A percentile compares a stretch with the other conserved stretches of the same genome.
phyloP scores from a whole-genome alignment of 2,797 vertebrate species.

The Denticeps clupeoides region DNA sequence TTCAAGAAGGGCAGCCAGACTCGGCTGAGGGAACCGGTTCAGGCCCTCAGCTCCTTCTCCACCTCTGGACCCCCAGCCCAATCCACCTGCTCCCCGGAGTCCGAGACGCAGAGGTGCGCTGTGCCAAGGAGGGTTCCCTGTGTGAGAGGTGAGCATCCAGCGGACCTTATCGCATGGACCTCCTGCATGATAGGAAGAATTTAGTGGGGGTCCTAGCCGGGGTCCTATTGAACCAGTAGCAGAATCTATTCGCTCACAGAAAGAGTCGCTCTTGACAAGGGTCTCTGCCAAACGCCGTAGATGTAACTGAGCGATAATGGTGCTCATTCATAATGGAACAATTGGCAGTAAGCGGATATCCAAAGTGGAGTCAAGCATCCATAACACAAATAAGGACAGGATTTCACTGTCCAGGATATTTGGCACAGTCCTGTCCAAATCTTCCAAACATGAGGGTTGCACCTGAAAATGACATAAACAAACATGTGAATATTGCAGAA shows the following conservation, averaged over 20 bases:
- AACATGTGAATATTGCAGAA: constrained; percentile 16
- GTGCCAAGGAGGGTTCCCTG: constrained; percentile 71
- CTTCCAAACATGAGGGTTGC: constrained; percentile 1
- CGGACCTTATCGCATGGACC: not conserved
- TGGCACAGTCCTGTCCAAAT: not conserved
- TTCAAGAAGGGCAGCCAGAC: constrained; percentile 85
- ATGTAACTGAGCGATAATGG: too few species aligned
- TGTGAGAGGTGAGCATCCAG: constrained; percentile 48
- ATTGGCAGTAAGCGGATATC: too few species aligned
- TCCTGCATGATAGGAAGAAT: not conserved
- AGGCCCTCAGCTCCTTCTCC: constrained; percentile 54
- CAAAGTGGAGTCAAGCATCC: too few species aligned
- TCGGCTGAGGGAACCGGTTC: constrained; percentile 62
- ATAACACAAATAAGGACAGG: too few species aligned
- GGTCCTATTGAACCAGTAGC: too few species aligned
- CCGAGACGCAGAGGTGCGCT: constrained; percentile 70
- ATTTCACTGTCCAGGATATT: too few species aligned
- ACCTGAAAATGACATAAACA: constrained; percentile 9
- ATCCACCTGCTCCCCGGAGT: constrained; percentile 61
- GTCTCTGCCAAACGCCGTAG: too few species aligned
- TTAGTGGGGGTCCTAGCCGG: too few species aligned
- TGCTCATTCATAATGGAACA: too few species aligned
- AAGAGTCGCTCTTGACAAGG: too few species aligned
- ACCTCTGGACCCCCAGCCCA: constrained; percentile 31
- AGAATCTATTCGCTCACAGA: too few species aligned